Base-by-base conservation (phyloP, 2,888 invertebrate genomes). In the Scrobipalpa costella region DNA sequence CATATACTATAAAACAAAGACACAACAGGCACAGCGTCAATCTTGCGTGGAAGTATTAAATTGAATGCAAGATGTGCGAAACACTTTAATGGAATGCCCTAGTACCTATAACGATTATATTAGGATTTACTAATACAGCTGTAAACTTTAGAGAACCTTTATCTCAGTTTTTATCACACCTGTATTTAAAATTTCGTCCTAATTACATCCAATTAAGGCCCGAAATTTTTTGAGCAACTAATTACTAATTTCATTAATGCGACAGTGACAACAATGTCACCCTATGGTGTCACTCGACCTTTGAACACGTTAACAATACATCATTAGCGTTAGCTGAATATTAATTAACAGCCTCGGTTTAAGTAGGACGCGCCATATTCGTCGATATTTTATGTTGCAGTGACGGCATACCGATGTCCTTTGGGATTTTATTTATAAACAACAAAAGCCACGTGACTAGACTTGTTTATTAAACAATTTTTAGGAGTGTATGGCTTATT, bases 271-370 rank as follows among this genome's bases (percentile, higher is more conserved):
- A 34, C 55, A 55, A 55, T n/a, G 27, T 27, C 34, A 34, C 17
- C 15, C 49, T 49, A 55, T 55, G 55, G 33, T 19, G 59, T 49
- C 61, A 50, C 7, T n/a, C 36, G 61, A 61, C 61, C 61, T 61
- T 61, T 61, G 36, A 15, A 47, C 33, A 57, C 50, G 62, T 62
- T 50, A 62, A 64, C 64, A 64, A 64, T 64, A 50, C 52, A 62
- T 62, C 59, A 59, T 64, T 62, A 40, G 40, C 50, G 34, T 6
- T 34, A 7, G 58, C 52, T 62, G 62, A 62, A 64, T 64, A 62
- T 50, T 64, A 64, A 64, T 62, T 57, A 55, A 40, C 62, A 47
- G 44, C 64, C 64, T 64, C 33, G 58, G 40, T 19, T 44, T 49
- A 57, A 61, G 61, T 47, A 61, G 50, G 27, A 44, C 33, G 40